Evolutionary conservation across 2,113 vertebrate species (phyloP).

Genomic region (Chaetodon trifascialis): DNA sequence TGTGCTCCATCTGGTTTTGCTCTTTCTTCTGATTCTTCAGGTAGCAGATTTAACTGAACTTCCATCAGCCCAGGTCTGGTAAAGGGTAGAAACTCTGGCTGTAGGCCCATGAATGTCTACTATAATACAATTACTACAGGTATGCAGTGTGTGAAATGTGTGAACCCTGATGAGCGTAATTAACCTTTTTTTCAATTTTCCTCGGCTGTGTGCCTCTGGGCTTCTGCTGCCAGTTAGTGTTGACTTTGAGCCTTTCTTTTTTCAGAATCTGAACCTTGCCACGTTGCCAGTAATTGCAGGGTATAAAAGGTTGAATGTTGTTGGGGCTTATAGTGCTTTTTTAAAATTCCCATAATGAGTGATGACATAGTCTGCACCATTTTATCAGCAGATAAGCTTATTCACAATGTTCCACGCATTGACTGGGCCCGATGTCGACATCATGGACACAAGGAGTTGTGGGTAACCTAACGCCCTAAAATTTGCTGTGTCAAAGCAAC

Average conservation of each 20-base stretch:
- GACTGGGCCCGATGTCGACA: background rate
- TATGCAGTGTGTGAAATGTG: conserved; percentile 56
- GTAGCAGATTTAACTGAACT: conserved; percentile 4
- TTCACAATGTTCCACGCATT: conserved; percentile 9
- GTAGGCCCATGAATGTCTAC: conserved; percentile 28
- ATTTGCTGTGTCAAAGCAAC: too few relatives aligned
- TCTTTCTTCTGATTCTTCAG: background rate
- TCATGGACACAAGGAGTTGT: background rate
- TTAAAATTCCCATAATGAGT: conserved; percentile 31
- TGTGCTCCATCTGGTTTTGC: background rate
- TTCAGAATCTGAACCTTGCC: conserved; percentile 54
- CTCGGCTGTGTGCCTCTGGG: conserved; percentile 53
- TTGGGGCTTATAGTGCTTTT: conserved; percentile 47
- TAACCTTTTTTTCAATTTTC: conserved; percentile 66
- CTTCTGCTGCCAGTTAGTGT: conserved; percentile 51
- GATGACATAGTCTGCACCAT: conserved; percentile 27
- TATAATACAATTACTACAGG: conserved; percentile 51
- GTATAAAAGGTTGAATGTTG: conserved; percentile 35
- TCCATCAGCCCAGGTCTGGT: background rate
- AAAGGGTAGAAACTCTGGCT: background rate
- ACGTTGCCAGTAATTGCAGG: conserved; percentile 60
- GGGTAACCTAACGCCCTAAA: background rate
- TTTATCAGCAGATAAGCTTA: conserved; percentile 32
- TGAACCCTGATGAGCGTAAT: conserved; percentile 69
- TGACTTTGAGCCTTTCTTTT: conserved; percentile 52